Conservation (phyloP, 2,797 vertebrate species). For the Galagoides demidoff region DNA sequence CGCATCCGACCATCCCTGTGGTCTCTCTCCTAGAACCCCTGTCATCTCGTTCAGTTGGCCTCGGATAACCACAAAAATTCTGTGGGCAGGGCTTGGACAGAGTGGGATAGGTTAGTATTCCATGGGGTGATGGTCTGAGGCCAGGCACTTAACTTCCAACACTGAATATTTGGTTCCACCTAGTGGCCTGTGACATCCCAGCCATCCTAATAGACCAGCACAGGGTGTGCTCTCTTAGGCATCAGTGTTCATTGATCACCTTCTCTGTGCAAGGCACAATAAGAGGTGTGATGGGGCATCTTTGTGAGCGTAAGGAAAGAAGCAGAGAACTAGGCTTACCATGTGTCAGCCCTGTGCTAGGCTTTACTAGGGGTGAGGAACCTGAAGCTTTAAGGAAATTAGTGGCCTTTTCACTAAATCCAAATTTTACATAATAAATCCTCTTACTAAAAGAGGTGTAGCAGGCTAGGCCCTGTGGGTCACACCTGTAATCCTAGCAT, state of each 20-base stretch:
- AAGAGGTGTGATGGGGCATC: fast-evolving
- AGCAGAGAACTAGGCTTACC: not conserved
- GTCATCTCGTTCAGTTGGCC: not conserved
- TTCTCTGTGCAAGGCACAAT: fast-evolving
- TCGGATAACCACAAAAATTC: not conserved
- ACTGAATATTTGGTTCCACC: conserved; percentile 64
- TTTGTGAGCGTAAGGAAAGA: not conserved
- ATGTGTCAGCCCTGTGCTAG: fast-evolving
- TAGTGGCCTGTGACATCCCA: conserved; percentile 50
- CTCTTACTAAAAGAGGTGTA: no score
- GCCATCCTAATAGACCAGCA: not conserved
- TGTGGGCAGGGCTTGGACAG: not conserved
- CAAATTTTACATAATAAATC: no score
- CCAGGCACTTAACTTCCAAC: fast-evolving
- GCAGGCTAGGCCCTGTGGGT: no score
- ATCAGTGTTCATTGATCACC: fast-evolving
- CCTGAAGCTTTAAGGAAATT: no score
- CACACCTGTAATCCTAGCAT: no score
- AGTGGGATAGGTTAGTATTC: fast-evolving
- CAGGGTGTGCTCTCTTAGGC: no score
- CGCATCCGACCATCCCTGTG: no score
- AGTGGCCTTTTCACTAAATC: no score
- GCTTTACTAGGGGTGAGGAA: not conserved
- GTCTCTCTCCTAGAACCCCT: not conserved
- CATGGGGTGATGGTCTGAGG: fast-evolving